Base-by-base conservation (phyloP, 2,888 invertebrate species). In the Steinernema scapterisci region DNA sequence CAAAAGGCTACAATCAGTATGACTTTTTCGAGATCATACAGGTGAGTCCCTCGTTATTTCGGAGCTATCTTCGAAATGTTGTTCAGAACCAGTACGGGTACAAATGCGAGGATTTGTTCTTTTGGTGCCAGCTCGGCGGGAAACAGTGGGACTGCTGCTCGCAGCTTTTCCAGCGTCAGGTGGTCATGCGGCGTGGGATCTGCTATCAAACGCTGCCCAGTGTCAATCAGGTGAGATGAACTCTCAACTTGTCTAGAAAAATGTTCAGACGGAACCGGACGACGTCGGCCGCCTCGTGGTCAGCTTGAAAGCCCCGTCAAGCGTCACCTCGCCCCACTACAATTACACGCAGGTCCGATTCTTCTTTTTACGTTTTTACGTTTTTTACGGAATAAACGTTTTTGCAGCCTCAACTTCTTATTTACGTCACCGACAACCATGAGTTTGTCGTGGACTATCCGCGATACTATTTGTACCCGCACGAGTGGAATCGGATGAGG, bases 391-490 rank as follows among this genome's bases (percentile, higher is more conserved):
- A 25, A 31, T 43, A 9, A 38, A 2, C 16, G 73, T 82, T 78
- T 72, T 38, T 38, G 5, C 38, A 84, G 79, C 78, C 83, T 1
- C 85, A 85, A 75, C 73, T 85, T 9, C 80, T 85, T 25, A 83
- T 83, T 21, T 85, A 85, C 72, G 73, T 84, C 2, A 86, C 84
- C n/a, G 86, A 86, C 75, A 85, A 86, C 75, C 81, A 82, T 73
- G 80, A 85, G 31, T 76, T 81, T 38, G 79, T 84, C 21, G 81
- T 85, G n/a, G 85, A 85, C 72, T 85, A 84, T 52, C 86, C 86
- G 6, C 75, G 86, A 25, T 86, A 79, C 56, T 86, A 86, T 72
- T 73, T 86, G 11, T 85, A 86, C 75, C 83, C 81, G 16, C 77
- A 84, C 76, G 84, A 86, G 70, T 86, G 83, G 83, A 86, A 85